Evolutionary conservation across 2,888 invertebrate genomes (phyloP).

Genomic region (Aphodius sticticus): DNA sequence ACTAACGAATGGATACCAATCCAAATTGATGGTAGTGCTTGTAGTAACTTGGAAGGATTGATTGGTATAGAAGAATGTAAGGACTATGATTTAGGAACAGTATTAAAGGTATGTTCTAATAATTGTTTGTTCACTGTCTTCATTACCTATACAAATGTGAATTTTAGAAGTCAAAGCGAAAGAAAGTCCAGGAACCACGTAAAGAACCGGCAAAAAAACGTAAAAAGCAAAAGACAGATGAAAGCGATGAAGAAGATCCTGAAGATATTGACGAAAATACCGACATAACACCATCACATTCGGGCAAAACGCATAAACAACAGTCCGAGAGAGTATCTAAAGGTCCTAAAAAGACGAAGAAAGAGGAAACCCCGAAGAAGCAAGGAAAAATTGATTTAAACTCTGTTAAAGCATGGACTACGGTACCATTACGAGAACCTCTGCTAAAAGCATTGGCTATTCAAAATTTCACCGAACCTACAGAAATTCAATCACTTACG

Average conservation of each 20-base stretch:
- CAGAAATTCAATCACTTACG: slow-evolving; percentile 84
- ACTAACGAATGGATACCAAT: slow-evolving; percentile 70
- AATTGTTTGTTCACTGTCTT: neutral
- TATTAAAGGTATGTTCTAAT: slow-evolving; percentile 30
- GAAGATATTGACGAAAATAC: slow-evolving; percentile 15
- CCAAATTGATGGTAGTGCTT: slow-evolving; percentile 66
- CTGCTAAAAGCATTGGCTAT: slow-evolving; percentile 80
- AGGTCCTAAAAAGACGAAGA: slow-evolving; percentile 33
- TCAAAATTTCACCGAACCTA: slow-evolving; percentile 82
- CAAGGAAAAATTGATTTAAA: slow-evolving; percentile 7
- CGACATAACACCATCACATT: slow-evolving; percentile 30
- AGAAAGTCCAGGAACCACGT: slow-evolving; percentile 27
- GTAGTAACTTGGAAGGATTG: slow-evolving; percentile 69
- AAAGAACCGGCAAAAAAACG: slow-evolving; percentile 42
- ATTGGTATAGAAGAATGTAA: slow-evolving; percentile 82
- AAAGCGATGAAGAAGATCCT: neutral
- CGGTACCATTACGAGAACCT: slow-evolving; percentile 72
- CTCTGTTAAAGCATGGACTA: slow-evolving; percentile 70
- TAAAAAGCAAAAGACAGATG: slow-evolving; percentile 14
- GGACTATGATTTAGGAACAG: slow-evolving; percentile 65
- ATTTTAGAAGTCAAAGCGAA: slow-evolving; percentile 28
- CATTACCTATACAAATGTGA: neutral
- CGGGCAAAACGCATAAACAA: slow-evolving; percentile 14
- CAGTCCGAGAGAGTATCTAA: slow-evolving; percentile 27
- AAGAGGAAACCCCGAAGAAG: slow-evolving; percentile 20